phyloP scores from a whole-genome alignment of 2,797 vertebrate genomes.

The Hapalemur alaotrensis region DNA sequence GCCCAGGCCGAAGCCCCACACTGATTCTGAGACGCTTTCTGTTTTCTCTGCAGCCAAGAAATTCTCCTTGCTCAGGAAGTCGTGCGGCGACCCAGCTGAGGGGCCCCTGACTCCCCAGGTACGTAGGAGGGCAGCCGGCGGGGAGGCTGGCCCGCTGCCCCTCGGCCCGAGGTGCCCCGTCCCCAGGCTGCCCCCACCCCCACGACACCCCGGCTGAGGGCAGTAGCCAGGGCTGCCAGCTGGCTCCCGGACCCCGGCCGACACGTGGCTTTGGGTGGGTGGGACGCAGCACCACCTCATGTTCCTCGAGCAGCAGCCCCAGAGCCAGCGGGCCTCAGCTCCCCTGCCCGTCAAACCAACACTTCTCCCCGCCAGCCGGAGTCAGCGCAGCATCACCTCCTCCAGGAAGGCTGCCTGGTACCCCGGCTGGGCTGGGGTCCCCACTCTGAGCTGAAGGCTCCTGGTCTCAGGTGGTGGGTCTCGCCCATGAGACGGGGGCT shows the following conservation, averaged over 20 bases:
- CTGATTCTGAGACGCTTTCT: slow-evolving; percentile 72
- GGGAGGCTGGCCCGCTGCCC: neutral
- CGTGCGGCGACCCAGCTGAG: slow-evolving; percentile 75
- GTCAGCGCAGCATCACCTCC: neutral
- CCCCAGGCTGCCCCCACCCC: neutral
- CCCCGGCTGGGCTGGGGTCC: neutral
- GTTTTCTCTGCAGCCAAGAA: slow-evolving; percentile 83
- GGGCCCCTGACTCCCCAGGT: slow-evolving; percentile 84
- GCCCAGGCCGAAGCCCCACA: slow-evolving; percentile 28
- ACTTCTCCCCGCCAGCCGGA: neutral
- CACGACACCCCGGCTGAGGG: neutral
- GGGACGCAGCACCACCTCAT: neutral
- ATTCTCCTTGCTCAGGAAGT: slow-evolving; percentile 74
- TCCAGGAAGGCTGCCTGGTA: neutral
- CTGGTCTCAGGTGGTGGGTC: too few species aligned
- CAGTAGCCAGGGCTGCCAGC: slow-evolving; percentile 43
- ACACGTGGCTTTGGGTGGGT: neutral
- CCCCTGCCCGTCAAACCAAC: neutral
- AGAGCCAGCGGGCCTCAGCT: neutral
- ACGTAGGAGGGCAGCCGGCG: slow-evolving; percentile 79
- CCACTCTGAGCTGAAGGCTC: neutral
- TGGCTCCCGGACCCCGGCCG: neutral
- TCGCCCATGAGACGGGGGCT: neutral
- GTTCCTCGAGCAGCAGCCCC: neutral
- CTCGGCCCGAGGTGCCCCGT: fast-evolving